Evolutionary conservation across 2,113 vertebrate genomes (phyloP).

Genomic region (Paradoxurus hermaphroditus): DNA sequence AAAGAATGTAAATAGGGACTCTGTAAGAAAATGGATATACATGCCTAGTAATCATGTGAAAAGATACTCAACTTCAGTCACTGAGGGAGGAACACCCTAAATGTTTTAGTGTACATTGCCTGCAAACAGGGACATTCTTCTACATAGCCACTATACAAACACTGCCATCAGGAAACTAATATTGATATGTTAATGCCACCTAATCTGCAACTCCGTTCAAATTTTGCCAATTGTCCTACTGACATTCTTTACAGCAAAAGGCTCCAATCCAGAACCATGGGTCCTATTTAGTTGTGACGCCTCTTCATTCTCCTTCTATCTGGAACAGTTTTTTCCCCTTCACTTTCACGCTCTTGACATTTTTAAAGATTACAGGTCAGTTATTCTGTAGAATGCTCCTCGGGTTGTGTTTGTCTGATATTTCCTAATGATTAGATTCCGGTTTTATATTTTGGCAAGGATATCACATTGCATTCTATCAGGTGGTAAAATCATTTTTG

Average conservation of each 20-base stretch:
- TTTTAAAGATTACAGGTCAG: background rate
- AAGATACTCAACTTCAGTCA: background rate
- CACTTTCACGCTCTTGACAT: background rate
- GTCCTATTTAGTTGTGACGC: background rate
- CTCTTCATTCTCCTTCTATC: background rate
- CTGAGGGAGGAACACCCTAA: background rate
- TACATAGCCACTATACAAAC: no score
- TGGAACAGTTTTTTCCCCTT: background rate
- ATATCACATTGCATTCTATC: background rate
- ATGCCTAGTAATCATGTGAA: background rate
- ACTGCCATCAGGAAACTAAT: no score
- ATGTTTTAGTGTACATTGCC: no score
- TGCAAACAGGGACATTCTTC: background rate
- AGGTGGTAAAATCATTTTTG: background rate
- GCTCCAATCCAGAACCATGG: background rate
- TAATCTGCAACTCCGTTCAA: background rate
- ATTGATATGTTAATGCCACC: accelerated
- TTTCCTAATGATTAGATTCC: background rate
- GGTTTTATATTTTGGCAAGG: background rate
- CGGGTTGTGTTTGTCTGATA: background rate
- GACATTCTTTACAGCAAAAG: background rate
- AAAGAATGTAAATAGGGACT: background rate
- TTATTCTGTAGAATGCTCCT: background rate
- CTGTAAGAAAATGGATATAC: background rate
- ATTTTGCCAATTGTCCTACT: background rate